These are phyloP conservation scores for Mayetiola destructor DNA, from an alignment of 2,888 invertebrate genomes.

Conservation along the genomic window DNA sequence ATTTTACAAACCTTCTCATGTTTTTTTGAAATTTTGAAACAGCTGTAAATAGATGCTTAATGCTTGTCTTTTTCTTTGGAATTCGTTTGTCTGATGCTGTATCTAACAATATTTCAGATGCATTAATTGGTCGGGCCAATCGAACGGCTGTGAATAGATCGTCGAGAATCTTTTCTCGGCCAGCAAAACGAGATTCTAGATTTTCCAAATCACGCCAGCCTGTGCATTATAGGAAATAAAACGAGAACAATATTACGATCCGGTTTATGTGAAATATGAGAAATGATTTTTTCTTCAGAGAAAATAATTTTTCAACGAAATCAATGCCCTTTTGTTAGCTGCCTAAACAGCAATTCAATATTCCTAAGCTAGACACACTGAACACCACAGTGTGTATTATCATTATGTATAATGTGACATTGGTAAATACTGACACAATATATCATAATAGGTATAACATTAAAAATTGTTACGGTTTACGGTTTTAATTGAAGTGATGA, in stretches of 20 bases:
- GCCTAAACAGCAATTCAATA: too few species aligned
- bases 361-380: too few species aligned
- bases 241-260: background rate
- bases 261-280: too few species aligned
- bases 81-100: conserved; percentile 51
- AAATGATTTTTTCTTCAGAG: too few species aligned
- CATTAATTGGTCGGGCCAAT: conserved; percentile 41
- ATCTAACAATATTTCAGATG: conserved; percentile 49
- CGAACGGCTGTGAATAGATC: conserved; percentile 58
- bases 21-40: conserved; percentile 95
- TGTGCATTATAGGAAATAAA: conserved; percentile 26
- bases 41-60: conserved; percentile 88
- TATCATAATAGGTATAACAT: too few species aligned
- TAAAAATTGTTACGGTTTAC: too few species aligned
- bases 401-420: too few species aligned
- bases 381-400: too few species aligned
- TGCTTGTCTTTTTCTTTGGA: conserved; percentile 73
- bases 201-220: conserved; percentile 78
- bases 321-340: too few species aligned
- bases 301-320: too few species aligned
- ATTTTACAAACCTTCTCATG: conserved; percentile 49
- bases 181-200: conserved; percentile 50
- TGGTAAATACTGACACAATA: too few species aligned
- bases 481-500: too few species aligned
- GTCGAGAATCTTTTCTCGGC: conserved; percentile 55